A percentile compares a stretch with the other conserved stretches of the same genome.
Conservation (phyloP, 1,140 invertebrate genomes). For the Drosophila oshimai region DNA sequence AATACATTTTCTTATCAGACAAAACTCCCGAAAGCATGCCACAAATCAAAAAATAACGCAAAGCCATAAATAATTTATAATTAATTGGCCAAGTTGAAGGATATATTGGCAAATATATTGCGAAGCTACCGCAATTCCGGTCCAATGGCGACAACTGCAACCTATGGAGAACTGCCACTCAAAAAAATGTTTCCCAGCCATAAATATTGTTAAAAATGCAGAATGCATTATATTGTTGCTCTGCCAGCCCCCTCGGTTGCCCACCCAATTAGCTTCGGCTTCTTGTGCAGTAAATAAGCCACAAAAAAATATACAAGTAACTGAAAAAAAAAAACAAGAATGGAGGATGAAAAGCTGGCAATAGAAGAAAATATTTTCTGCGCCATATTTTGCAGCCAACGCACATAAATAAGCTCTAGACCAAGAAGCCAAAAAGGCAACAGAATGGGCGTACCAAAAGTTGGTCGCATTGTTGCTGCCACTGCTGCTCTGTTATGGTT, state of each 20-base stretch:
- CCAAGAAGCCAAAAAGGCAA: slow-evolving; percentile 65
- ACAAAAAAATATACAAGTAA: slow-evolving; percentile 8
- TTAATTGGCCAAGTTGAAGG: neutral
- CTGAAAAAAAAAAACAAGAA: slow-evolving; percentile 33
- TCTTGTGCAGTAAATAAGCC: slow-evolving; percentile 49
- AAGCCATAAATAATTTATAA: neutral
- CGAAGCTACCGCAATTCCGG: neutral
- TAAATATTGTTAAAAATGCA: slow-evolving; percentile 43
- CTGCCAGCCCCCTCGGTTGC: neutral
- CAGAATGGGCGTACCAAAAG: slow-evolving; percentile 53
- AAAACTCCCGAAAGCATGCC: neutral
- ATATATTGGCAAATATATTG: neutral
- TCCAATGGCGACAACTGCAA: neutral
- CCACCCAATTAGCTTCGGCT: slow-evolving; percentile 52
- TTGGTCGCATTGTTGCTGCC: slow-evolving; percentile 43
- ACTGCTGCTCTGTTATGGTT: slow-evolving; percentile 49
- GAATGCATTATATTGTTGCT: slow-evolving; percentile 18
- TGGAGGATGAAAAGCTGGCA: slow-evolving; percentile 23
- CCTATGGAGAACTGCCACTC: neutral
- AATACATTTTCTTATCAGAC: neutral
- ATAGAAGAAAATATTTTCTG: slow-evolving; percentile 50
- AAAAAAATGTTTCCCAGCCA: slow-evolving; percentile 15
- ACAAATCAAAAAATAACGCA: slow-evolving; percentile 1
- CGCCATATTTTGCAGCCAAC: slow-evolving; percentile 76
- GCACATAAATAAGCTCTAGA: slow-evolving; percentile 77